Conservation (phyloP, 2,888 invertebrate species). For the Nomada fucata region DNA sequence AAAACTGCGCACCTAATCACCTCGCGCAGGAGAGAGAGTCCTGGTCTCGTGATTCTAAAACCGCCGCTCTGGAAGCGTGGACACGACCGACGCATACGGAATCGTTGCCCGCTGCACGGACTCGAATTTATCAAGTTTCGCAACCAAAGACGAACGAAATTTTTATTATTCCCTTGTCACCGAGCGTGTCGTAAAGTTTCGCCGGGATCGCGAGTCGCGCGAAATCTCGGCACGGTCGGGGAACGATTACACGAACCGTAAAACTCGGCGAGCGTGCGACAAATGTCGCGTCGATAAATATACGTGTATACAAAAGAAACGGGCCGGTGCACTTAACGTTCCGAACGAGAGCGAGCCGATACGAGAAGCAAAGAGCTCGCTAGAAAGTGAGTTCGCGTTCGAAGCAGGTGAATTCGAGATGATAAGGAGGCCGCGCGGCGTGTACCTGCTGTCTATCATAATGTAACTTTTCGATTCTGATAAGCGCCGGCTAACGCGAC, state of each 20-base stretch:
- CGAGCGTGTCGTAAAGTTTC: neutral
- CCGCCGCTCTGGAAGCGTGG: no score
- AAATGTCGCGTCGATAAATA: neutral
- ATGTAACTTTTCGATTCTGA: conserved; percentile 45
- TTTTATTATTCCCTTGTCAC: neutral
- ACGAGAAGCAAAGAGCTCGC: conserved; percentile 25
- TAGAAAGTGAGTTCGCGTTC: conserved; percentile 30
- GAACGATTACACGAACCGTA: neutral
- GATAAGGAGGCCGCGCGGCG: conserved; percentile 25
- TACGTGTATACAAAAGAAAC: neutral
- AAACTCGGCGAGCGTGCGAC: neutral
- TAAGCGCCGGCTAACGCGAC: conserved; percentile 26
- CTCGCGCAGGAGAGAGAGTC: neutral
- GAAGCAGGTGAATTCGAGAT: conserved; percentile 30
- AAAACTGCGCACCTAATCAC: neutral
- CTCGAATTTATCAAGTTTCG: neutral
- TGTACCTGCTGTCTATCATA: conserved; percentile 23
- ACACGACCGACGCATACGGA: no score
- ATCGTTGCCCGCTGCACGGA: no score
- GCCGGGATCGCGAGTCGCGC: neutral
- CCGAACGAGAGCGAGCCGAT: neutral
- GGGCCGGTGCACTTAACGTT: conserved; percentile 18
- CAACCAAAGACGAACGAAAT: no score
- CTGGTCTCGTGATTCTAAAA: no score
- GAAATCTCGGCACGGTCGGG: neutral